Evolutionary conservation across 2,888 invertebrate species (phyloP), one percentile per base, ranked within the genome.

Genomic region (Nymphalis c-album): DNA sequence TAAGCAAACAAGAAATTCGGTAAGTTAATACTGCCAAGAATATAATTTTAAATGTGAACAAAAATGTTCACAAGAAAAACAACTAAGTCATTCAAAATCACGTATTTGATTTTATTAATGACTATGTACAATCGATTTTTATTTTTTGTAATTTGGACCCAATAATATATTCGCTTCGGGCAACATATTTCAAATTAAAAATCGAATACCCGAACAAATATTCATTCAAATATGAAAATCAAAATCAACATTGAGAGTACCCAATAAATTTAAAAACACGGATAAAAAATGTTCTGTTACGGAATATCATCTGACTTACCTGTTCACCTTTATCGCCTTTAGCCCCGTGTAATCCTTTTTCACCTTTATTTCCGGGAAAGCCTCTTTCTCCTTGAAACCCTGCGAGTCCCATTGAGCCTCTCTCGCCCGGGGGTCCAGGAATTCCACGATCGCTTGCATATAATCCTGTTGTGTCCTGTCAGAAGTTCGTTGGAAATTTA

Each of bases 261-360:
- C 51, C 51, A n/a, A 20, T 45, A 46, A 60, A 53, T 65, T 65
- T n/a, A 53, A 53, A 51, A 53, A 46, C 22, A 13, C 17, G 16
- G 20, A 45, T 31, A 46, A 66, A 31, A 64, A 60, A 66, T 61
- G 22, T 66, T 60, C 60, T 61, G 61, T 55, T 47, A 48, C 47
- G 22, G 18, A 57, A 61, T 61, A 55, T 57, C 40, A 60, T 66
- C 18, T 53, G 60, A 91, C 94, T 93, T 83, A 94, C 97, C 88
- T 96, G 94, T 78, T 95, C 96, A 73, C 97, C 96, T 89, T 95
- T 95, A 76, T 93, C 93, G 73, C 96, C 95, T 84, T 94, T 94
- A 71, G 93, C 85, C 69, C 94, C 94, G 63, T 92, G 88, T 87
- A 93, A 92, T 80, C 94, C 94, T 70, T 93, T 90, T 75, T 94